Evolutionary conservation across 2,797 vertebrate genomes (phyloP).

Genomic region (Hydrolagus colliei): DNA sequence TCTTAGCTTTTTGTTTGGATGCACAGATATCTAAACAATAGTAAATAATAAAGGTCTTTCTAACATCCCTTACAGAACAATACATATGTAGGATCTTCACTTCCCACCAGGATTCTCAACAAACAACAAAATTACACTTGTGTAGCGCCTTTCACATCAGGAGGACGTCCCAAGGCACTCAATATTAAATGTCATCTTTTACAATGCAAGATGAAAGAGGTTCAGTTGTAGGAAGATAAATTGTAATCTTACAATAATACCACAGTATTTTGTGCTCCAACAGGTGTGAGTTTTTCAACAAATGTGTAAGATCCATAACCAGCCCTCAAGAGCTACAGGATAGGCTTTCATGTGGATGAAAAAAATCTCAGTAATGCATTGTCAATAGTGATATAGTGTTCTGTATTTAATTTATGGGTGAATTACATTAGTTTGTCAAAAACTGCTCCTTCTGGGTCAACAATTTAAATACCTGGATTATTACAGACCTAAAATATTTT

Average conservation of each 20-base stretch:
- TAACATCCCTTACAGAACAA: too few species aligned
- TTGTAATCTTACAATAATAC: neutral
- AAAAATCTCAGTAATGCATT: too few species aligned
- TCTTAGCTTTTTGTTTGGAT: too few species aligned
- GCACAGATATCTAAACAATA: too few species aligned
- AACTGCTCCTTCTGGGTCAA: neutral
- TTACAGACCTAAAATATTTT: neutral
- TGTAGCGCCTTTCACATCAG: too few species aligned
- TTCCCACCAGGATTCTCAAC: too few species aligned
- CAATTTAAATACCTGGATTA: neutral
- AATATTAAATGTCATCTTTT: neutral
- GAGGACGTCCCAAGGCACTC: too few species aligned
- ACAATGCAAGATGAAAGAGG: neutral
- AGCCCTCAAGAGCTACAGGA: neutral
- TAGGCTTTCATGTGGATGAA: neutral
- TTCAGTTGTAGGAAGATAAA: neutral
- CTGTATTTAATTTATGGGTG: neutral
- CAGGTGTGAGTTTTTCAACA: neutral
- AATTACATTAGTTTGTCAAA: neutral
- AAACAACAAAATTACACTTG: too few species aligned
- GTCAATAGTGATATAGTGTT: too few species aligned
- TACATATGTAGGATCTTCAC: too few species aligned
- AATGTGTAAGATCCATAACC: neutral
- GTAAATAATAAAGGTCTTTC: too few species aligned
- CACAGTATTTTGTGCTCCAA: too few species aligned